Conservation (phyloP, 2,888 invertebrate species). For the Brachypalpus laphriformis region DNA sequence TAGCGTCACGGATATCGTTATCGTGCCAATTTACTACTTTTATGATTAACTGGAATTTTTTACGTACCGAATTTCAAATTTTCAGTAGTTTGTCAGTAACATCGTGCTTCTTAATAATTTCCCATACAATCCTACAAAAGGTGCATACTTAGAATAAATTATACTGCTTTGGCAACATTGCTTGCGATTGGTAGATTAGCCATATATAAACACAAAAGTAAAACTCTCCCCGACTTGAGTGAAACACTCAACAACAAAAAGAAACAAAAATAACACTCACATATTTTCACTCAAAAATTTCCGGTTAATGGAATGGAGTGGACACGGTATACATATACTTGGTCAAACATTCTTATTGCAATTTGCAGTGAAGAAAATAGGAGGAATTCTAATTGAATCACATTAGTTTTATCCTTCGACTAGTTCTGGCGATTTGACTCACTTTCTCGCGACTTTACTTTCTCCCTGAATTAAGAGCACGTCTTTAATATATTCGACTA, state of each 20-base stretch:
- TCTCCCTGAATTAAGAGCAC: background rate
- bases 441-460: background rate
- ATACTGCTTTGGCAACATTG: conserved; percentile 5
- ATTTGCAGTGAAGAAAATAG: background rate
- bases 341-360: background rate
- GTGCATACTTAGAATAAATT: no score
- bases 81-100: no score
- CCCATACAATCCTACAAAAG: no score
- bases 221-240: background rate
- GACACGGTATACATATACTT: background rate
- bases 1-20: no score
- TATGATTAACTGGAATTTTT: no score
- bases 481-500: background rate
- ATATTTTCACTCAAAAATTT: conserved; percentile 34
- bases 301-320: conserved; percentile 29
- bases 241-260: conserved; percentile 3
- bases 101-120: no score
- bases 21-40: no score
- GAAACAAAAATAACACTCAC: conserved; percentile 17
- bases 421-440: background rate
- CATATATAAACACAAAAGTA: conserved; percentile 40
- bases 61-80: no score
- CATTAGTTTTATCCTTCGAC: background rate
- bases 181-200: background rate
- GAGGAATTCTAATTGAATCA: background rate